Evolutionary conservation across 2,888 invertebrate species (phyloP).

Genomic region (Bombylius major): DNA sequence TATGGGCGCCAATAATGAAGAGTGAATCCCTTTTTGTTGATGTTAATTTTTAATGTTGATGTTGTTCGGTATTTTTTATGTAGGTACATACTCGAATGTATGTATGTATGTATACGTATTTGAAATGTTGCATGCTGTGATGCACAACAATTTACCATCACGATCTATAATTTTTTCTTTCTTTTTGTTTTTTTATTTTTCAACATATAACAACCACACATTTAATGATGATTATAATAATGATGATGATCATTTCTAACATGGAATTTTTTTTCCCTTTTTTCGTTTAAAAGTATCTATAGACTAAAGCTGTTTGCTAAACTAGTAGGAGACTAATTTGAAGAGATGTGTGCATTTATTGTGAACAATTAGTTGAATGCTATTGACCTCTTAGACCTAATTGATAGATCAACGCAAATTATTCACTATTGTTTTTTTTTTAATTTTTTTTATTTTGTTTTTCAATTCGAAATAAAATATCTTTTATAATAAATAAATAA

Average conservation of each 20-base stretch:
- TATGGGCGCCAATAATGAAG: neutral
- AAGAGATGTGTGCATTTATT: neutral
- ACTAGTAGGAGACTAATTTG: neutral
- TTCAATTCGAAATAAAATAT: too few relatives aligned
- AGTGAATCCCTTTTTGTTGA: neutral
- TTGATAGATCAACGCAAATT: neutral
- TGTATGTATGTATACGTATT: too few relatives aligned
- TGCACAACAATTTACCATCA: too few relatives aligned
- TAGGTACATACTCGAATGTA: too few relatives aligned
- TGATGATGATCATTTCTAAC: neutral
- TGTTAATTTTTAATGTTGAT: too few relatives aligned
- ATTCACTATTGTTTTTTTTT: neutral
- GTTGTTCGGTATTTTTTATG: too few relatives aligned
- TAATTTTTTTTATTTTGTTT: too few relatives aligned
- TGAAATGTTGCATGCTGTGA: neutral
- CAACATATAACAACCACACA: too few relatives aligned
- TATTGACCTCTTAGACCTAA: neutral
- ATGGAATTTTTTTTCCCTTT: neutral
- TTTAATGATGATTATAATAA: neutral
- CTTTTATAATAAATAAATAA: too few relatives aligned
- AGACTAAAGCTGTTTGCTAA: too few relatives aligned
- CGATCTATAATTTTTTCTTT: too few relatives aligned
- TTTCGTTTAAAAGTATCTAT: neutral
- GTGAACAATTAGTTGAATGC: neutral
- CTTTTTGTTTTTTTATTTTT: too few relatives aligned